Conservation (phyloP, 2,888 invertebrate genomes). For the Machimus rusticus region DNA sequence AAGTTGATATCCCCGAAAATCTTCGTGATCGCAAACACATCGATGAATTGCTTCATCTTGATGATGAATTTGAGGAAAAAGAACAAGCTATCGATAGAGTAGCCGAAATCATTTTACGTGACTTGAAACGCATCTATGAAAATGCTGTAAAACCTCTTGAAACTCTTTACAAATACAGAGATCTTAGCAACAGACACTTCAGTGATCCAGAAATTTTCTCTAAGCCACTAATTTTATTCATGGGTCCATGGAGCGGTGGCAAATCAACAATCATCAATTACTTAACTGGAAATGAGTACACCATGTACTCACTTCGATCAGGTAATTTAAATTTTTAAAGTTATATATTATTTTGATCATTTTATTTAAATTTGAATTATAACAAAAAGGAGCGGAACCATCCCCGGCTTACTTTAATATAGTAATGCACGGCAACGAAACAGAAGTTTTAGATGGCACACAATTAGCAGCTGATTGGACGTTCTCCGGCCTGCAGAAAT, state of each 20-base stretch:
- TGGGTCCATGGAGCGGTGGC: conserved; percentile 97
- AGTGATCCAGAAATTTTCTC: conserved; percentile 95
- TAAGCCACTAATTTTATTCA: conserved; percentile 89
- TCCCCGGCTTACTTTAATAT: conserved; percentile 93
- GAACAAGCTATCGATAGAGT: conserved; percentile 77
- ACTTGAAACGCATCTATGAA: conserved; percentile 86
- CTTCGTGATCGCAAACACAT: conserved; percentile 82
- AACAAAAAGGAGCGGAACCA: conserved; percentile 82
- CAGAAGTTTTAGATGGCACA: conserved; percentile 87
- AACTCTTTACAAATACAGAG: conserved; percentile 88
- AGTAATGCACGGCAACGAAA: conserved; percentile 85
- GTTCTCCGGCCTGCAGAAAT: conserved; percentile 92
- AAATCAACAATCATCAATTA: conserved; percentile 95
- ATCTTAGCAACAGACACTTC: conserved; percentile 89
- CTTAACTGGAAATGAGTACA: conserved; percentile 85
- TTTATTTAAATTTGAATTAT: not conserved
- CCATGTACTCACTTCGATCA: conserved; percentile 82
- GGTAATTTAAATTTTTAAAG: conserved; percentile 66
- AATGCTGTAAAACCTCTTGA: conserved; percentile 89
- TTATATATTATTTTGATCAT: not conserved
- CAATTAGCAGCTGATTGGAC: conserved; percentile 95
- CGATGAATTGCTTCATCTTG: conserved; percentile 78
- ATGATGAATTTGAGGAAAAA: conserved; percentile 75
- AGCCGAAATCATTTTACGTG: conserved; percentile 80
- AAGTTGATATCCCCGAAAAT: conserved; percentile 78